Conservation (phyloP, 1,140 invertebrate genomes). For the Pogonomyrmex barbatus region DNA sequence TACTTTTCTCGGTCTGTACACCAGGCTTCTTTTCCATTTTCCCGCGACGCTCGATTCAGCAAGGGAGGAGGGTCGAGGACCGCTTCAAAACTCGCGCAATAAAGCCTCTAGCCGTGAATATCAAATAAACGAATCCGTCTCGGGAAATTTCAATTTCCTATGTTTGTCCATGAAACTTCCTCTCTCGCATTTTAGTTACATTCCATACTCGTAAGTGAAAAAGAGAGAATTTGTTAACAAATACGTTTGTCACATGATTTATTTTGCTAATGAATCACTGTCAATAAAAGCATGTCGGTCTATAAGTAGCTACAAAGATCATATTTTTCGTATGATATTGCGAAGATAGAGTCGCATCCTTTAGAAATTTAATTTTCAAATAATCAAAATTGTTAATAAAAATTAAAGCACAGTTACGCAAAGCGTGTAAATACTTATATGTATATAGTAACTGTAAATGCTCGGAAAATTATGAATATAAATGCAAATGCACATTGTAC, state of each 20-base stretch:
- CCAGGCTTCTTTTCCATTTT: not conserved
- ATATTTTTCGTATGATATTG: not conserved
- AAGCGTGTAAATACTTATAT: not conserved
- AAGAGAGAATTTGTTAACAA: not conserved
- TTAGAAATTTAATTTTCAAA: not conserved
- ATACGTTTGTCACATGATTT: not conserved
- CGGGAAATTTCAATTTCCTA: slow-evolving; percentile 55
- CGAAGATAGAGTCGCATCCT: not conserved
- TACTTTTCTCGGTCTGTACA: not conserved
- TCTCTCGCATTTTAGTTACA: slow-evolving; percentile 38
- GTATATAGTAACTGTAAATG: not conserved
- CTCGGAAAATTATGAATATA: not conserved
- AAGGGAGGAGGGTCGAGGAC: not conserved
- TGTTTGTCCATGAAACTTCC: slow-evolving; percentile 14
- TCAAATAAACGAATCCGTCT: slow-evolving; percentile 54
- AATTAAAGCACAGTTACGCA: not conserved
- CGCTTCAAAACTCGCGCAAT: slow-evolving; percentile 45
- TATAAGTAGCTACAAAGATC: not conserved
- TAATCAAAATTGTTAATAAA: not conserved
- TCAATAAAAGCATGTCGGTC: not conserved
- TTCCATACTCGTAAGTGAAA: not conserved
- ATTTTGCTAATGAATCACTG: not conserved
- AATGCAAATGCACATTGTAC: not conserved
- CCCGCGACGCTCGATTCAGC: not conserved
- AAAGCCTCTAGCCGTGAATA: slow-evolving; percentile 42